Percentiles rank a stretch among this genome's conserved stretches.
phyloP scores from a whole-genome alignment of 1,140 invertebrate species.

The Manduca sexta region DNA sequence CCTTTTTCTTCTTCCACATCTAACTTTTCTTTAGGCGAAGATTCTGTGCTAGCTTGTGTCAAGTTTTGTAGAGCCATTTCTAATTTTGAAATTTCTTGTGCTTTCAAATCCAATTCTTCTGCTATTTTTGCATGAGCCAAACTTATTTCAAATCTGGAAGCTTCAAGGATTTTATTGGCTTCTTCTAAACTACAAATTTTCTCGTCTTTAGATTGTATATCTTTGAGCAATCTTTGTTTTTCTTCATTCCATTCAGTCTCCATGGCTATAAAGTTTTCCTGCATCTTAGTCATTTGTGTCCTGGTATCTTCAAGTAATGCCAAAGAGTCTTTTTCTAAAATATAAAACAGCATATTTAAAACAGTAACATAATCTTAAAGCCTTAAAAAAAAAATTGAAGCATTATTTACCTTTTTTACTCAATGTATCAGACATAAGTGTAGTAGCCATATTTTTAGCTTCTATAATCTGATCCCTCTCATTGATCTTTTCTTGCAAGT shows the following conservation, averaged over 20 bases:
- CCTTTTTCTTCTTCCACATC: constrained; percentile 63
- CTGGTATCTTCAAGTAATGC: constrained; percentile 85
- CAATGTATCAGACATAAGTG: constrained; percentile 84
- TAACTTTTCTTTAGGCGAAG: constrained; percentile 33
- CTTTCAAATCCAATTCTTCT: constrained; percentile 72
- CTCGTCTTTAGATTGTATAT: constrained; percentile 75
- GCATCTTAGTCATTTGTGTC: constrained; percentile 86
- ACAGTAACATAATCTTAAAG: neutral
- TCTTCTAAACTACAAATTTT: constrained; percentile 70
- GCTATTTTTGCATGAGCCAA: constrained; percentile 72
- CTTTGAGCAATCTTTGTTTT: constrained; percentile 73
- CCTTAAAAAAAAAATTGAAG: too few species aligned
- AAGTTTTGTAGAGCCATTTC: constrained; percentile 50
- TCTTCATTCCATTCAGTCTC: constrained; percentile 83
- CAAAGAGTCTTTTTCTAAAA: constrained; percentile 76
- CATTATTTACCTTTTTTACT: constrained; percentile 78
- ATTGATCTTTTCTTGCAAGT: constrained; percentile 85
- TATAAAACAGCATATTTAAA: neutral
- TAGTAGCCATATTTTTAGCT: constrained; percentile 86
- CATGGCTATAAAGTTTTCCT: constrained; percentile 81
- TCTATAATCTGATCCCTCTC: constrained; percentile 91
- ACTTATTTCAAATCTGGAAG: constrained; percentile 74
- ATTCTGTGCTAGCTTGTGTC: constrained; percentile 19
- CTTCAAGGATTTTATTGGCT: constrained; percentile 71
- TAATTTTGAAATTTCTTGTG: constrained; percentile 53